Evolutionary conservation across 2,113 vertebrate species (phyloP).

Genomic region (Oenanthe oenanthe): DNA sequence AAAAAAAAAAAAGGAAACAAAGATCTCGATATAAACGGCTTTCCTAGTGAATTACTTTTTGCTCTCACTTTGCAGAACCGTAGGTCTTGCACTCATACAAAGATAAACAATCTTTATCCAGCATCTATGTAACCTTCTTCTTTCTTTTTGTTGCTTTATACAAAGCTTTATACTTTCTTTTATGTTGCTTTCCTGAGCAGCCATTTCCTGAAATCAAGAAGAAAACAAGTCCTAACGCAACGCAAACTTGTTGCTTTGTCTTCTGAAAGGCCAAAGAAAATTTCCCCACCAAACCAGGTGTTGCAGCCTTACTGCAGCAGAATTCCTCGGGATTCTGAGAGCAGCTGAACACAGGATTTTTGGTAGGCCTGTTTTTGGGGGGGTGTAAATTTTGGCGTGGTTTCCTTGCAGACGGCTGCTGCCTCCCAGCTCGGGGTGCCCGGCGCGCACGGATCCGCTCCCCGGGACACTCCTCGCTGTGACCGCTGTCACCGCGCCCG

Average conservation of each 20-base stretch:
- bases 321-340: rapidly evolving
- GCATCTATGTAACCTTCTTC: not conserved
- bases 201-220: not conserved
- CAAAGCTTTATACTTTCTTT: too few relatives aligned
- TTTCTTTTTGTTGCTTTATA: not conserved
- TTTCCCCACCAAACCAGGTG: rapidly evolving
- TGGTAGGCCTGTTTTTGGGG: rapidly evolving
- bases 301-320: rapidly evolving
- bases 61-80: not conserved
- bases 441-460: not conserved
- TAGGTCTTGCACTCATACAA: not conserved
- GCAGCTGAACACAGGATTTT: rapidly evolving
- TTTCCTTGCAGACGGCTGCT: rapidly evolving
- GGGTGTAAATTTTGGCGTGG: not conserved
- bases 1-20: not conserved
- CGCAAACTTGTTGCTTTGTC: not conserved
- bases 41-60: not conserved
- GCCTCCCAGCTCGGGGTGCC: not conserved
- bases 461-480: not conserved
- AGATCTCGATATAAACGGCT: not conserved
- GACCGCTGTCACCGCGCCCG: not conserved
- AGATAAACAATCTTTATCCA: not conserved
- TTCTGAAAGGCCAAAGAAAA: not conserved
- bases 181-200: not conserved
- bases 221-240: not conserved